Evolutionary conservation across 2,888 invertebrate species (phyloP).

Genomic region (Muscina levida): DNA sequence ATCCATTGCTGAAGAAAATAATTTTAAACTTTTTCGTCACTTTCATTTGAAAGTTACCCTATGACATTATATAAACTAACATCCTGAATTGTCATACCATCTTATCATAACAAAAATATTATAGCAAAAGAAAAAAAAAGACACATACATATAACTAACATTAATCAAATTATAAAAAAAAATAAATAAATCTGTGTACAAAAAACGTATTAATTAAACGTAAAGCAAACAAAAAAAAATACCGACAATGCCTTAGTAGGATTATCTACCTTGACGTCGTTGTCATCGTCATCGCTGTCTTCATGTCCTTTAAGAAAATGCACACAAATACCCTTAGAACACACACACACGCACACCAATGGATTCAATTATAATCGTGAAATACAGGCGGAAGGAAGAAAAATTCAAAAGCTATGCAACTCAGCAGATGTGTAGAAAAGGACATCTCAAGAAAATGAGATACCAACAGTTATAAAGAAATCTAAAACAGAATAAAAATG

Average conservation of each 20-base stretch:
- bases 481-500: not conserved
- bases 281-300: too few species aligned
- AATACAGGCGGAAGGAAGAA: slow-evolving; percentile 4
- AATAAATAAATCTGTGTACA: too few species aligned
- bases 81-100: slow-evolving; percentile 3
- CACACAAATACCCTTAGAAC: slow-evolving; percentile 15
- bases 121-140: slow-evolving; percentile 1
- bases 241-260: not conserved
- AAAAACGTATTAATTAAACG: slow-evolving; percentile 7
- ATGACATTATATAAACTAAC: too few species aligned
- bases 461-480: not conserved
- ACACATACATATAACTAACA: not conserved
- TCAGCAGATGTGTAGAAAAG: not conserved
- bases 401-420: too few species aligned
- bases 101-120: not conserved
- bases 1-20: too few species aligned
- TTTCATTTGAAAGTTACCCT: too few species aligned
- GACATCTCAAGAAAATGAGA: slow-evolving; percentile 25
- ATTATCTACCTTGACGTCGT: not conserved
- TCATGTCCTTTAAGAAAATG: too few species aligned
- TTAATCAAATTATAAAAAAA: slow-evolving; percentile 4
- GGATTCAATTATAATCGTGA: slow-evolving; percentile 27
- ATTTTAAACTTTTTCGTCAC: too few species aligned
- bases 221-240: not conserved
- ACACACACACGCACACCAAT: not conserved